Evolutionary conservation across 2,113 vertebrate species (phyloP).

Genomic region (Pluvianellus socialis): DNA sequence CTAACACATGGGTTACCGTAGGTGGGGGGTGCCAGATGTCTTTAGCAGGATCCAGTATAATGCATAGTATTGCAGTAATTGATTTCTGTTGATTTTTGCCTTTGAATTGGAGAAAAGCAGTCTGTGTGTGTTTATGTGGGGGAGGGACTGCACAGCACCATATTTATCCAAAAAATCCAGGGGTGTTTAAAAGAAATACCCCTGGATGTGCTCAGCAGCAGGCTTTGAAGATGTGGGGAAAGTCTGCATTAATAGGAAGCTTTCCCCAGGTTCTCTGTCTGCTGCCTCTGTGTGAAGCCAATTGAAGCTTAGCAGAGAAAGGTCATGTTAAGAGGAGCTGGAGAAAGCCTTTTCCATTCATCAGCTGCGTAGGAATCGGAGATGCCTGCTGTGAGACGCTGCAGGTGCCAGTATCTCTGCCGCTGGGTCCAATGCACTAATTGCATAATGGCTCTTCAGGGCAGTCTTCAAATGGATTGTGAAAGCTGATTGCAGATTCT

Average conservation of each 20-base stretch:
- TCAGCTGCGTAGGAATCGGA: rapidly evolving
- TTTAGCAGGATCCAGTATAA: background rate
- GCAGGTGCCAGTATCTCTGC: background rate
- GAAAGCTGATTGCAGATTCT: background rate
- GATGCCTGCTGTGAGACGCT: background rate
- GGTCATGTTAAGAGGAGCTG: background rate
- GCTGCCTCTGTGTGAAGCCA: background rate
- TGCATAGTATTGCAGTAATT: background rate
- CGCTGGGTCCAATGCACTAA: background rate
- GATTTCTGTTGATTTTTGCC: background rate
- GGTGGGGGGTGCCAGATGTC: background rate
- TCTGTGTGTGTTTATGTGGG: background rate
- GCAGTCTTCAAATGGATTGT: background rate
- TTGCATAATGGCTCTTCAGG: background rate
- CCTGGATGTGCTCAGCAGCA: background rate
- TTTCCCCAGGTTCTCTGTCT: background rate
- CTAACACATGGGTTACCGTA: background rate
- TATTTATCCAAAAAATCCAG: background rate
- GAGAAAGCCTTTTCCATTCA: background rate
- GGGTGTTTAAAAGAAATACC: background rate
- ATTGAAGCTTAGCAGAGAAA: background rate
- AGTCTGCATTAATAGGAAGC: background rate
- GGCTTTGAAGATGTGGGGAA: background rate
- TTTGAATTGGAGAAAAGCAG: background rate
- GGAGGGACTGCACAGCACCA: background rate